These are phyloP conservation scores for Ectemnius cavifrons DNA, from an alignment of 2,888 invertebrate genomes.

Conservation along the genomic window DNA sequence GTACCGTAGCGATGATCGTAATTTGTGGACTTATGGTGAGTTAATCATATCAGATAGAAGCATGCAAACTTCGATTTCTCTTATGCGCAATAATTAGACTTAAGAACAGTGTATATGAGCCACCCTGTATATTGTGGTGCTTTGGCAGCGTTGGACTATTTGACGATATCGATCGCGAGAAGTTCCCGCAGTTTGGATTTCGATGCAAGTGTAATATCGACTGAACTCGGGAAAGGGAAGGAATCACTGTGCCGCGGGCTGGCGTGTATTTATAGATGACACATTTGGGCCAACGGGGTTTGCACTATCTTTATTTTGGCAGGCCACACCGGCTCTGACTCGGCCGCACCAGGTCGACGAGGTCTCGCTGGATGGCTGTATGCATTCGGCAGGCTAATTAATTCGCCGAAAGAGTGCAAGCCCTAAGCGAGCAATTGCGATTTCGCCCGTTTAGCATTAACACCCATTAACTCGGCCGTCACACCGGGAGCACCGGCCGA, in stretches of 20 bases:
- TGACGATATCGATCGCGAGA: constrained; percentile 6
- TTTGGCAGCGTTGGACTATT: not conserved
- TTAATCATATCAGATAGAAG: too few species aligned
- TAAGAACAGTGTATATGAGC: too few species aligned
- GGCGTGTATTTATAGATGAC: constrained; percentile 75
- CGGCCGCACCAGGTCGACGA: constrained; percentile 26
- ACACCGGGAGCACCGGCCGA: constrained; percentile 1
- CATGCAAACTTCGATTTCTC: too few species aligned
- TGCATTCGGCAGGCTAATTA: constrained; percentile 44
- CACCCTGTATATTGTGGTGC: too few species aligned
- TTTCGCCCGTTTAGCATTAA: constrained; percentile 19
- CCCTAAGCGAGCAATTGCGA: constrained; percentile 31
- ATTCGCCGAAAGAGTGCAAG: constrained; percentile 30
- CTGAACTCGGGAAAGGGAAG: constrained; percentile 29
- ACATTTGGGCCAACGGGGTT: constrained; percentile 73
- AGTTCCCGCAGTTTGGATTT: constrained; percentile 34
- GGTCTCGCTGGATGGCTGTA: constrained; percentile 34
- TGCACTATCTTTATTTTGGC: constrained; percentile 72
- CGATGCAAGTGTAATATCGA: constrained; percentile 39
- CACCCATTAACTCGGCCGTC: constrained; percentile 24
- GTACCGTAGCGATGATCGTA: too few species aligned
- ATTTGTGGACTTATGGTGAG: too few species aligned
- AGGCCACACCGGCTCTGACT: constrained; percentile 39
- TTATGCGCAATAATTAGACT: too few species aligned
- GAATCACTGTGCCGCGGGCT: constrained; percentile 13